phyloP scores from a whole-genome alignment of 2,888 invertebrate species.

The Mythimna pallens region DNA sequence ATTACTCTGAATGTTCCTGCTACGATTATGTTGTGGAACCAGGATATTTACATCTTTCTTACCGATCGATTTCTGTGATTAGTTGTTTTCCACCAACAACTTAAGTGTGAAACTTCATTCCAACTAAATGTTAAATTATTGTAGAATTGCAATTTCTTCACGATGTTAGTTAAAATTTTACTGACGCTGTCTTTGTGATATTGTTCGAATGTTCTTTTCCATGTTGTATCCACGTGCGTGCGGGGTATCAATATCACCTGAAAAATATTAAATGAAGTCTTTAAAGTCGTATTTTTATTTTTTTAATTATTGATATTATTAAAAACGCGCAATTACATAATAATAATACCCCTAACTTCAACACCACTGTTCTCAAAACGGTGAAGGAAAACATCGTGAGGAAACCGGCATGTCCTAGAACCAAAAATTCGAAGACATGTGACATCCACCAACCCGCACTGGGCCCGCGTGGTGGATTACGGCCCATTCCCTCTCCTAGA shows the following conservation, averaged over 20 bases:
- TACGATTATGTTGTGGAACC: background rate
- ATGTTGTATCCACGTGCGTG: constrained; percentile 80
- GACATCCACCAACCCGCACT: too few species aligned
- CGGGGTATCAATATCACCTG: constrained; percentile 84
- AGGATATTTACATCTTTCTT: constrained; percentile 51
- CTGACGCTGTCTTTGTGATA: constrained; percentile 79
- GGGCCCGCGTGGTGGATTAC: too few species aligned
- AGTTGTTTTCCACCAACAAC: constrained; percentile 83
- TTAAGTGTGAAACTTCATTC: constrained; percentile 86
- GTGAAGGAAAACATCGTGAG: too few species aligned
- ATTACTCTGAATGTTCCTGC: background rate
- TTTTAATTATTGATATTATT: too few species aligned
- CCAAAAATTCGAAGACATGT: too few species aligned
- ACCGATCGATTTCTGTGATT: constrained; percentile 79
- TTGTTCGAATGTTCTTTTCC: constrained; percentile 80
- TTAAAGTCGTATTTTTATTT: background rate
- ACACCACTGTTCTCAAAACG: too few species aligned
- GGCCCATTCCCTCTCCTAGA: too few species aligned
- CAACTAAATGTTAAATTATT: constrained; percentile 82
- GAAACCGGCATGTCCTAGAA: too few species aligned
- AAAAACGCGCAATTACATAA: too few species aligned
- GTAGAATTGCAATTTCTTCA: constrained; percentile 86
- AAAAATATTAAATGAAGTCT: constrained; percentile 13
- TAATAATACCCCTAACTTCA: too few species aligned
- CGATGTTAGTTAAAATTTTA: constrained; percentile 80